phyloP scores from a whole-genome alignment of 2,888 invertebrate genomes.

The Zootermopsis nevadensis region DNA sequence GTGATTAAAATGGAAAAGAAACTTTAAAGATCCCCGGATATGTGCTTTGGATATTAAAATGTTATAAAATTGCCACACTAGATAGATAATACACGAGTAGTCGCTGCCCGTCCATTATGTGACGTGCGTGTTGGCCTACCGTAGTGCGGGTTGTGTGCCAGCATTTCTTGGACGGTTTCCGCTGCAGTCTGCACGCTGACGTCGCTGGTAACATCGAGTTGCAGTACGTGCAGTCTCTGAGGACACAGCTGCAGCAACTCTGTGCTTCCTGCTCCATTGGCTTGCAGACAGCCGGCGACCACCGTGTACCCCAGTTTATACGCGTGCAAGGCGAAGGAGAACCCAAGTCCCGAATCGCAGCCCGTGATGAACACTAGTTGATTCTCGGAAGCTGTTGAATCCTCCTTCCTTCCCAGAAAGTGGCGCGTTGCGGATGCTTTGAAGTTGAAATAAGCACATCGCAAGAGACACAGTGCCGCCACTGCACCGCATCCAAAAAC shows the following conservation, averaged over 20 bases:
- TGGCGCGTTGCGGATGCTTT: too few species aligned
- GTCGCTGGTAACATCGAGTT: constrained; percentile 61
- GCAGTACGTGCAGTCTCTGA: constrained; percentile 58
- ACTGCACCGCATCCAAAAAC: too few species aligned
- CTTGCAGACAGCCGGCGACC: constrained; percentile 60
- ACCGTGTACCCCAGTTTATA: constrained; percentile 59
- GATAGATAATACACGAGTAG: too few species aligned
- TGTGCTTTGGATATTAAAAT: too few species aligned
- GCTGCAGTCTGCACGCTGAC: constrained; percentile 54
- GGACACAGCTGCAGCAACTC: constrained; percentile 52
- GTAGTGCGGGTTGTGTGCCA: background rate
- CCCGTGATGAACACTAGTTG: constrained; percentile 58
- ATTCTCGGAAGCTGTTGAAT: background rate
- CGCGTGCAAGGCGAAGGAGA: constrained; percentile 57
- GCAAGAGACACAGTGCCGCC: too few species aligned
- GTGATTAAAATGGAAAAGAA: too few species aligned
- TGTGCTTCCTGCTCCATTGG: constrained; percentile 57
- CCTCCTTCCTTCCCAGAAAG: too few species aligned
- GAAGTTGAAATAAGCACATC: too few species aligned
- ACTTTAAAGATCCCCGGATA: too few species aligned
- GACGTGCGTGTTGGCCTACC: constrained; percentile 23
- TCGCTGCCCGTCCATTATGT: too few species aligned
- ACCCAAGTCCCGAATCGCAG: constrained; percentile 60
- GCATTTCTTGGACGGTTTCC: constrained; percentile 12
- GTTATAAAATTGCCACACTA: too few species aligned